Evolutionary conservation across 2,797 vertebrate genomes (phyloP), one percentile per base, ranked within the genome.

Genomic region (Carcharodon carcharias): DNA sequence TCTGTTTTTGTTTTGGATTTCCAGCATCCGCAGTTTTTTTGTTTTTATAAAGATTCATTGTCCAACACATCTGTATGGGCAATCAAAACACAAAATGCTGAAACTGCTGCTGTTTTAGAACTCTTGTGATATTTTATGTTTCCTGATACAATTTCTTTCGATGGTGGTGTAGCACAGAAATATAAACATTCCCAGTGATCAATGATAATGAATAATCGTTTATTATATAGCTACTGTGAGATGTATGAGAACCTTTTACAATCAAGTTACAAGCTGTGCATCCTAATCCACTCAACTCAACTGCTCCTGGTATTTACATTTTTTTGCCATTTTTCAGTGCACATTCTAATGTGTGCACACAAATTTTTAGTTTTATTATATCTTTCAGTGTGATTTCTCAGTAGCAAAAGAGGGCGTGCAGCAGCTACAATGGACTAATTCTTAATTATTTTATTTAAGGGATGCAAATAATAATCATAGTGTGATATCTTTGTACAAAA

Each of bases 221-320:
- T 50, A 95, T 71, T 71, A 95, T 71, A 56, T n/a, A 71, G 28
- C 45, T 95, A 50, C 94, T 73, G 69, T n/a, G 69, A 77, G 28
- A 58, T 95, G 67, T 35, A 77, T 73, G 69, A n/a, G 71, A 95
- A 54, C 94, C 31, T 95, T 95, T 95, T 77, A 95, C 40, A 95
- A 95, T 95, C 69, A 77, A 77, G 61, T 63, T 58, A 92, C 89
- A 92, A 85, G 82, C 6, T 40, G 7, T 23, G 61, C 91, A 73
- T 28, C 7, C 94, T 95, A 56, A 95, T 95, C 45, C 26, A 77
- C 45, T 77, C 45, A 95, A 45, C n/a, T 23, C 67, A 97, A 98
- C 97, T 98, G 98, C 97, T 97, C 97, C 97, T 97, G 97, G 96
- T 97, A 98, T 97, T 98, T 98, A 97, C 97, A 97, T 98, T 98